phyloP scores from a whole-genome alignment of 2,113 vertebrate species.

The Cathartes aura region DNA sequence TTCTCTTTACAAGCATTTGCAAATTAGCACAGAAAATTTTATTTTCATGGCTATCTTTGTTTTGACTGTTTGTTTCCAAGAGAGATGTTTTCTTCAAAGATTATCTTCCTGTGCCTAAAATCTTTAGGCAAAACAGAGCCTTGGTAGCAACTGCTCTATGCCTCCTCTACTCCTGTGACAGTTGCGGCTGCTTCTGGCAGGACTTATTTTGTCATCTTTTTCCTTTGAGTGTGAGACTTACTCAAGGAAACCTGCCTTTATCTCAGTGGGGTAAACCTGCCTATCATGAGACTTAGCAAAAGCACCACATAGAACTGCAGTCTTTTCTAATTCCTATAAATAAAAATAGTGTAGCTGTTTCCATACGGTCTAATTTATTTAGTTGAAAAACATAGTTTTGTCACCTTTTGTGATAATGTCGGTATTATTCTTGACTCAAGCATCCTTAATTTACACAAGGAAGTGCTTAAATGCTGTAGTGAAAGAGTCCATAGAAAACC shows the following conservation, averaged over 20 bases:
- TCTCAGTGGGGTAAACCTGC: neutral
- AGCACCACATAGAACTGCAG: neutral
- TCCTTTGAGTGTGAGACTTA: neutral
- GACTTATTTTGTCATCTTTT: neutral
- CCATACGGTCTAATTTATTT: neutral
- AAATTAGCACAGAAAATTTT: neutral
- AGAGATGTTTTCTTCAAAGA: neutral
- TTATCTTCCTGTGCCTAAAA: neutral
- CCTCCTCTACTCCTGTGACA: neutral
- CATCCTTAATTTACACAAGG: neutral
- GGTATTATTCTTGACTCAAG: neutral
- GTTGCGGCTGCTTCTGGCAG: neutral
- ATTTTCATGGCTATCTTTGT: neutral
- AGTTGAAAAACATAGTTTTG: neutral
- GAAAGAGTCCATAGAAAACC: neutral
- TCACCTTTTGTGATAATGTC: neutral
- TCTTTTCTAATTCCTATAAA: neutral
- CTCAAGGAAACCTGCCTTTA: neutral
- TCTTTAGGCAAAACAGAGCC: neutral
- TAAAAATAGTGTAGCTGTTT: neutral
- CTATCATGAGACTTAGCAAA: neutral
- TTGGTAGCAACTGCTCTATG: neutral
- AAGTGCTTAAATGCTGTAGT: neutral
- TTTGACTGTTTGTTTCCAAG: constrained; percentile 1
- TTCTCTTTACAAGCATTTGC: neutral